Conservation (phyloP, 92 coral and sea anemone species). For the Palythoa caribaeorum region DNA sequence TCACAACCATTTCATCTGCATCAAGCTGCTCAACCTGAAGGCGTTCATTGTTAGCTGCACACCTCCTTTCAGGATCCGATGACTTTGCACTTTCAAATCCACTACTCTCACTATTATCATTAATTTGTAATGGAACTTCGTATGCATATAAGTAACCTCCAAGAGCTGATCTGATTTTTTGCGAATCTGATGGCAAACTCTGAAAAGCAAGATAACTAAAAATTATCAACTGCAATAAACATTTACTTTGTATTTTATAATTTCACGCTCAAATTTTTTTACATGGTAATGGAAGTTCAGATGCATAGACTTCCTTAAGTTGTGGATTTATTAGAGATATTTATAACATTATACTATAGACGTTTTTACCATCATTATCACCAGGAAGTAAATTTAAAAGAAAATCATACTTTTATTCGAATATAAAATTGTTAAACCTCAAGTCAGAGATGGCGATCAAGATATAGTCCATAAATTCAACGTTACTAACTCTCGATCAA, state of each 20-base stretch:
- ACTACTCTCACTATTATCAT: constrained; percentile 46
- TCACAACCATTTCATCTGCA: background rate
- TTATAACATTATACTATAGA: background rate
- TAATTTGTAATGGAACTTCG: constrained; percentile 81
- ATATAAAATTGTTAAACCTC: too few species aligned
- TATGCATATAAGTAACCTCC: constrained; percentile 93
- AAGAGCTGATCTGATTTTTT: constrained; percentile 92
- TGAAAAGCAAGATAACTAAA: constrained; percentile 14
- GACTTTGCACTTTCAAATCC: constrained; percentile 40
- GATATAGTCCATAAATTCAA: too few species aligned
- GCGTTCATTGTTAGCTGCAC: constrained; percentile 14
- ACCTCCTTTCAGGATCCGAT: constrained; percentile 40
- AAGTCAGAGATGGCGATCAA: too few species aligned
- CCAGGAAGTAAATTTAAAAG: too few species aligned
- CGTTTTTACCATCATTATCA: background rate
- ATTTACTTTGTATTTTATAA: too few species aligned
- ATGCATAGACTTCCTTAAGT: too few species aligned
- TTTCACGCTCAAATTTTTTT: too few species aligned
- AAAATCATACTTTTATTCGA: too few species aligned
- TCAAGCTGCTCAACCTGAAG: constrained; percentile 32
- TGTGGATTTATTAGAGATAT: background rate
- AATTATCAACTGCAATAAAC: too few species aligned
- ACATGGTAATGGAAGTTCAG: too few species aligned
- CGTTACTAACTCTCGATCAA: too few species aligned
- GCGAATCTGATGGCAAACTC: constrained; percentile 92